Percentiles rank a stretch among this genome's conserved stretches.
Conservation (phyloP, 2,113 vertebrate genomes). For the Microcebus jonahi region DNA sequence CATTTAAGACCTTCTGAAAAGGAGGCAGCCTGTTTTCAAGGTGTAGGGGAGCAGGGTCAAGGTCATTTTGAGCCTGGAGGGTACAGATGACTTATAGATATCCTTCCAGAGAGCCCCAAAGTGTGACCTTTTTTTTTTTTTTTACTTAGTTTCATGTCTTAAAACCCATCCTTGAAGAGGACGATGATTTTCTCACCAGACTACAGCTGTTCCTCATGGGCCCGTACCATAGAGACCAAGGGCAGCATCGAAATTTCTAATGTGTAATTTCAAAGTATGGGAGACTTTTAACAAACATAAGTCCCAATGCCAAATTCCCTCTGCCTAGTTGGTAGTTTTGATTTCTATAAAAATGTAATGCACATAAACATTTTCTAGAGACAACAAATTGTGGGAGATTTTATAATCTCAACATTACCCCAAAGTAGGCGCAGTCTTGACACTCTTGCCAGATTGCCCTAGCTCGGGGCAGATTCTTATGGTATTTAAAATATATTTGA, state of each 20-base stretch:
- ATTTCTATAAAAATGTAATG: conserved; percentile 7
- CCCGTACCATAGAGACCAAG: background rate
- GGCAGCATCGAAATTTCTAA: background rate
- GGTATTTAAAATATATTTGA: conserved; percentile 97
- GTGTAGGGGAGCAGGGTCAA: background rate
- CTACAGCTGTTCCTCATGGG: background rate
- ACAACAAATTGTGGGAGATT: background rate
- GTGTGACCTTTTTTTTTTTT: background rate
- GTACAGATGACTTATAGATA: background rate
- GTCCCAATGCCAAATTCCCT: background rate
- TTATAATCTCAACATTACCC: conserved; percentile 77
- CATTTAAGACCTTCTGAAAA: background rate
- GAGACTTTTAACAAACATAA: background rate
- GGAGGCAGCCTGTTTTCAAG: background rate
- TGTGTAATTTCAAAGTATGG: background rate
- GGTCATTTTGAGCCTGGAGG: background rate
- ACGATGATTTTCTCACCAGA: background rate
- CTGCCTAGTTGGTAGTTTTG: background rate
- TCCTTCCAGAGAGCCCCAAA: background rate
- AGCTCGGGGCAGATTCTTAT: conserved; percentile 96
- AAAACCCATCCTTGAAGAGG: background rate
- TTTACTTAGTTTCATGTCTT: background rate
- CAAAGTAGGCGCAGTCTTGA: conserved; percentile 95
- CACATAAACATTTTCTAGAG: background rate
- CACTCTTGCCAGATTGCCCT: conserved; percentile 95